Percentiles rank a stretch among this genome's conserved stretches.
Evolutionary conservation across 2,888 invertebrate genomes (phyloP).

Genomic region (Venusia cambrica): DNA sequence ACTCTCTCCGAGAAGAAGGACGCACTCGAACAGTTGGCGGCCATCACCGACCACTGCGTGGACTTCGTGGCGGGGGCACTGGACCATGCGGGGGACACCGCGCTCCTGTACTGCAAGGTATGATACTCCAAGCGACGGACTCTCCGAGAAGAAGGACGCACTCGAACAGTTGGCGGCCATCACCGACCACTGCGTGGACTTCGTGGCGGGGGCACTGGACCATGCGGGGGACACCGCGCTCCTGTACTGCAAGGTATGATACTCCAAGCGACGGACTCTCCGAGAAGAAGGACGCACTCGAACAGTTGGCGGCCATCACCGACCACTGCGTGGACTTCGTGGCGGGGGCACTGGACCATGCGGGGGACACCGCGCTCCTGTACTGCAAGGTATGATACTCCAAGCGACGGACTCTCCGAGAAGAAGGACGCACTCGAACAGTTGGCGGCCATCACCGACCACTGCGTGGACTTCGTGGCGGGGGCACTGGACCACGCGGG

Average conservation of each 20-base stretch:
- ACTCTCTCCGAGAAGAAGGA: conserved; percentile 92
- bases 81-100: conserved; percentile 89
- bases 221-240: conserved; percentile 91
- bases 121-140: conserved; percentile 85
- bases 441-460: not conserved
- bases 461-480: conserved; percentile 88
- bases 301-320: conserved; percentile 42
- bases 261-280: conserved; percentile 87
- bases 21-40: conserved; percentile 89
- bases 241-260: conserved; percentile 85
- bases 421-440: conserved; percentile 89
- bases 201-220: conserved; percentile 89
- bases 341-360: conserved; percentile 86
- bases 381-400: conserved; percentile 85
- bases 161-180: conserved; percentile 66
- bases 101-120: conserved; percentile 88
- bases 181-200: conserved; percentile 79
- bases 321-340: conserved; percentile 87
- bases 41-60: conserved; percentile 94
- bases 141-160: conserved; percentile 90
- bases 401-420: conserved; percentile 87
- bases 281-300: conserved; percentile 90
- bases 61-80: conserved; percentile 90
- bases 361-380: conserved; percentile 91
- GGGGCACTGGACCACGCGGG: conserved; percentile 88